A percentile compares a stretch with the other conserved stretches of the same genome.
phyloP scores from a whole-genome alignment of 2,113 vertebrate genomes.

The Epinephelus moara region DNA sequence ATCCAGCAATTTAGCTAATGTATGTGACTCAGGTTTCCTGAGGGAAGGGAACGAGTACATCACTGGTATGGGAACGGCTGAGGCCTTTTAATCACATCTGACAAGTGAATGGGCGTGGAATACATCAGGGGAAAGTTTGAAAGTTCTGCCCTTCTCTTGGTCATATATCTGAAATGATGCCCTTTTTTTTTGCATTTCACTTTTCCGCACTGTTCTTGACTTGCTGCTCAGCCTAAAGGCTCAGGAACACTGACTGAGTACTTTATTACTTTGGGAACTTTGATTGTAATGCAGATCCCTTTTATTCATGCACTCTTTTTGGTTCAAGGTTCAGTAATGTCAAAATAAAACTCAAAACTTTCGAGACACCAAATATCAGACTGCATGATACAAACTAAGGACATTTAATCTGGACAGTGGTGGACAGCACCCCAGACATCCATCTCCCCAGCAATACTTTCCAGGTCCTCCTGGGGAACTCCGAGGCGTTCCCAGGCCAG shows the following conservation, averaged over 20 bases:
- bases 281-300: not conserved
- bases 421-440: too few species aligned
- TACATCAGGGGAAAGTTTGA: constrained; percentile 56
- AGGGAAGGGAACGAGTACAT: constrained; percentile 70
- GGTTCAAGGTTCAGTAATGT: not conserved
- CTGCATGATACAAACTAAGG: too few species aligned
- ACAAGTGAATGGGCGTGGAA: constrained; percentile 63
- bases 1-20: constrained; percentile 71
- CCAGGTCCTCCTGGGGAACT: too few species aligned
- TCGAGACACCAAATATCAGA: too few species aligned
- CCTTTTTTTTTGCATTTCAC: constrained; percentile 49
- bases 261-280: constrained; percentile 31
- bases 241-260: constrained; percentile 21
- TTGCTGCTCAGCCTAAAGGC: constrained; percentile 44
- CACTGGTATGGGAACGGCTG: constrained; percentile 40
- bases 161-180: constrained; percentile 57
- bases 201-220: constrained; percentile 23
- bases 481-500: too few species aligned
- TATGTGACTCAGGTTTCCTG: constrained; percentile 67
- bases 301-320: constrained; percentile 3
- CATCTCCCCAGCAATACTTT: too few species aligned
- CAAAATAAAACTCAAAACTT: not conserved
- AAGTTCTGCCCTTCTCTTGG: constrained; percentile 60
- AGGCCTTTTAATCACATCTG: constrained; percentile 72
- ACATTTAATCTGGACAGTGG: too few species aligned